These are phyloP conservation scores for Glaucomys volans DNA, from an alignment of 2,113 vertebrate species.

Conservation along the genomic window DNA sequence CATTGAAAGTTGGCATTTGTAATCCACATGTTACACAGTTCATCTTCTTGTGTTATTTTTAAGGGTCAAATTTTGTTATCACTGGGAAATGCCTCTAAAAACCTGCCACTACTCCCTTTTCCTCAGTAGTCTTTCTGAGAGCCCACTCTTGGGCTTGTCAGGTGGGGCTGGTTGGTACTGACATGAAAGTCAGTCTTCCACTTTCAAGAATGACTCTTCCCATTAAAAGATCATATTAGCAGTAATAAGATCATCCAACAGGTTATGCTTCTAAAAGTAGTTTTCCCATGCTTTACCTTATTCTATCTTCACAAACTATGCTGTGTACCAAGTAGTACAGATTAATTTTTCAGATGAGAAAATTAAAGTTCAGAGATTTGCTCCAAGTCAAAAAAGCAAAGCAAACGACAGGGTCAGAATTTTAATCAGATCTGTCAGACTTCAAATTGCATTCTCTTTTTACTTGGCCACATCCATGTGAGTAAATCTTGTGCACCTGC, in stretches of 20 bases:
- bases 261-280: neutral
- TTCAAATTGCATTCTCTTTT: neutral
- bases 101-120: neutral
- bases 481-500: neutral
- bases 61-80: neutral
- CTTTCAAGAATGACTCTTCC: neutral
- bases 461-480: neutral
- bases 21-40: neutral
- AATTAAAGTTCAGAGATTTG: neutral
- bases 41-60: neutral
- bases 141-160: neutral
- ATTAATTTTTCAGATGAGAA: conserved; percentile 19
- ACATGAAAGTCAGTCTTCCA: neutral
- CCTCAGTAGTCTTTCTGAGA: neutral
- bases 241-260: neutral
- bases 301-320: neutral
- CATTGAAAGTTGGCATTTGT: neutral
- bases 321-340: neutral
- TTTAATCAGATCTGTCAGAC: neutral
- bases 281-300: neutral
- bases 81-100: neutral
- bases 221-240: neutral
- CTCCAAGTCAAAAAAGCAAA: neutral
- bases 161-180: neutral
- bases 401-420: neutral